Evolutionary conservation across 2,888 invertebrate genomes (phyloP).

Genomic region (Synergus gifuensis): DNA sequence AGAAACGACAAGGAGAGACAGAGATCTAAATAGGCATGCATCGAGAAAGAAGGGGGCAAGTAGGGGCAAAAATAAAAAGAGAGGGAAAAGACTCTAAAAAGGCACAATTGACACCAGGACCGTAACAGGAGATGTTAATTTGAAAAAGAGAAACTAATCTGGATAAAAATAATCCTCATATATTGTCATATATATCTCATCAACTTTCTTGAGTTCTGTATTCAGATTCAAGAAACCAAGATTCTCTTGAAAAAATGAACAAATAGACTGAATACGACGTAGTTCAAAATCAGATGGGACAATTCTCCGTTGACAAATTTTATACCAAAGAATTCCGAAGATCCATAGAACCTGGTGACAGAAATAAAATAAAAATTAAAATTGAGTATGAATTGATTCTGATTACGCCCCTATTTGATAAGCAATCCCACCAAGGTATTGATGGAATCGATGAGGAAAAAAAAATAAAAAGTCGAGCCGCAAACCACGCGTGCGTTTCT

Average conservation of each 20-base stretch:
- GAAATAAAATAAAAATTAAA: not conserved
- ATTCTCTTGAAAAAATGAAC: not conserved
- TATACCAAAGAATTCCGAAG: not conserved
- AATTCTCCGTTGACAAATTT: not conserved
- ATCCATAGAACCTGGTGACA: not conserved
- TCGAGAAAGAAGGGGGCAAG: constrained; percentile 42
- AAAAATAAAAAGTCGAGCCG: constrained; percentile 57
- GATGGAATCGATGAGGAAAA: constrained; percentile 49
- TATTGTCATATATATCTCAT: not conserved
- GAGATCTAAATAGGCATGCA: constrained; percentile 35
- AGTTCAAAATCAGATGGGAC: not conserved
- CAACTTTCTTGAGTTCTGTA: not conserved
- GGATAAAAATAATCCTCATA: too few relatives aligned
- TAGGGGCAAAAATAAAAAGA: constrained; percentile 19
- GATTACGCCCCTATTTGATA: constrained; percentile 22
- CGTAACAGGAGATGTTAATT: constrained; percentile 9
- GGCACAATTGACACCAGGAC: constrained; percentile 19
- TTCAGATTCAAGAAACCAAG: not conserved
- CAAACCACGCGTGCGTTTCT: constrained; percentile 70
- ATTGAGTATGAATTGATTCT: not conserved
- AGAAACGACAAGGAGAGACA: constrained; percentile 14
- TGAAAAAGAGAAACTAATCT: constrained; percentile 22
- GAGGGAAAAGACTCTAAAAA: constrained; percentile 21
- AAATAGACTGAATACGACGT: not conserved
- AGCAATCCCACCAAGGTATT: not conserved